Base-by-base conservation (phyloP, 2,797 vertebrate species). In the Arnoldichthys spilopterus region DNA sequence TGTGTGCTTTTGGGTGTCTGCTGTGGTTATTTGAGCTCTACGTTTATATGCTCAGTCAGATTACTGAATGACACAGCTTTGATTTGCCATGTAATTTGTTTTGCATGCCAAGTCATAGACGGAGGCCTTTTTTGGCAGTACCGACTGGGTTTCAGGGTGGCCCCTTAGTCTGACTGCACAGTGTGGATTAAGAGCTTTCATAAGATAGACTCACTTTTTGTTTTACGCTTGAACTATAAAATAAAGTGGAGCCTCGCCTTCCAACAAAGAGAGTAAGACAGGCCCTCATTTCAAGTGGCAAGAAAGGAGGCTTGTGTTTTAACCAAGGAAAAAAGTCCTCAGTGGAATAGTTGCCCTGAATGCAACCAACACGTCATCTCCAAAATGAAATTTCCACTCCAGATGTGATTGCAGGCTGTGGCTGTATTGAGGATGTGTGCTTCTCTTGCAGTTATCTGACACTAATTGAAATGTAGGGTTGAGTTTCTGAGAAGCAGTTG, bases 161-260 rank as follows among this genome's bases (percentile, higher is more conserved):
- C 77, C 53, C 13, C 40, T 59, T 58, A 67, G 40, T 63, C 76
- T 62, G 45, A 76, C 56, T 78, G 32, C 30, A 74, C 40, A 64
- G 72, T 62, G 11, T 43, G 66, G 43, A 76, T 82, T 83, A 80
- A 80, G 13, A 76, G 59, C 40, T 40, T 45, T 80, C 54, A 77
- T 74, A 81, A 73, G 68, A 83, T 56, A 75, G 30, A 77, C 40
- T 77, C 45, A 63, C 59, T 79, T 79, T 82, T 77, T 83, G 67
- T 79, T 80, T 81, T 79, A 72, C 28, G 71, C 26, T 64, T 34
- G 56, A 80, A 67, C 30, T 47, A 45, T 74, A 69, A 59, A 68
- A 79, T 72, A 77, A 61, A 73, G 43, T 72, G 47, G 47, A 34
- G 64, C 43, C 20, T 9, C 64, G 70, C 45, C 54, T 49, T 72